These are phyloP conservation scores for Hycleus phaleratus DNA, from an alignment of 1,140 invertebrate genomes.

Conservation along the genomic window DNA sequence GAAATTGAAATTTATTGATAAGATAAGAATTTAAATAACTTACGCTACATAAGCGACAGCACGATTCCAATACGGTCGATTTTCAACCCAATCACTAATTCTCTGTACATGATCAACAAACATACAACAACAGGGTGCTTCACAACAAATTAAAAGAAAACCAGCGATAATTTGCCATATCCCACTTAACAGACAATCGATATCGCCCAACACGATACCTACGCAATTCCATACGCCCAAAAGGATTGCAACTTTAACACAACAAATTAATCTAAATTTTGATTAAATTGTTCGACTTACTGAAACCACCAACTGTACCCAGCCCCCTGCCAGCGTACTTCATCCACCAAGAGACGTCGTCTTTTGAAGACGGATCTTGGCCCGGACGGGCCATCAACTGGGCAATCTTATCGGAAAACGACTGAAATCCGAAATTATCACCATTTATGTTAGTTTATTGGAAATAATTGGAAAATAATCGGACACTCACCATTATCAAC, in stretches of 20 bases:
- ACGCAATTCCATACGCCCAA: slow-evolving; percentile 75
- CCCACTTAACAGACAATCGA: slow-evolving; percentile 68
- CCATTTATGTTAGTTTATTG: neutral
- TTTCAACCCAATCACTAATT: slow-evolving; percentile 72
- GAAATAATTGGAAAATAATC: neutral
- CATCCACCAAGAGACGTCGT: slow-evolving; percentile 82
- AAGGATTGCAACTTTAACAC: slow-evolving; percentile 74
- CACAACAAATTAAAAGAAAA: slow-evolving; percentile 76
- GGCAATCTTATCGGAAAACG: slow-evolving; percentile 67
- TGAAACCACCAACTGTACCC: slow-evolving; percentile 74
- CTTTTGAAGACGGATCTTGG: slow-evolving; percentile 62
- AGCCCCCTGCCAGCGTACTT: slow-evolving; percentile 76
- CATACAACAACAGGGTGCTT: slow-evolving; percentile 91
- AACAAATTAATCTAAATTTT: slow-evolving; percentile 7
- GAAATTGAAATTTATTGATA: slow-evolving; percentile 1
- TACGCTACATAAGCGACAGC: slow-evolving; percentile 79
- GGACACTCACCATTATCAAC: slow-evolving; percentile 6
- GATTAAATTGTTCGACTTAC: slow-evolving; percentile 49
- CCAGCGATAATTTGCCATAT: slow-evolving; percentile 85
- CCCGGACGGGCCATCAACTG: slow-evolving; percentile 68
- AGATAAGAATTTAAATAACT: slow-evolving; percentile 41
- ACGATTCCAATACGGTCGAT: slow-evolving; percentile 82
- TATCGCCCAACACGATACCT: slow-evolving; percentile 56
- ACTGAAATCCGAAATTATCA: slow-evolving; percentile 46
- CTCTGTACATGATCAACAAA: slow-evolving; percentile 88